Conservation (phyloP, 1,140 invertebrate genomes). For the Acromyrmex echinatior region DNA sequence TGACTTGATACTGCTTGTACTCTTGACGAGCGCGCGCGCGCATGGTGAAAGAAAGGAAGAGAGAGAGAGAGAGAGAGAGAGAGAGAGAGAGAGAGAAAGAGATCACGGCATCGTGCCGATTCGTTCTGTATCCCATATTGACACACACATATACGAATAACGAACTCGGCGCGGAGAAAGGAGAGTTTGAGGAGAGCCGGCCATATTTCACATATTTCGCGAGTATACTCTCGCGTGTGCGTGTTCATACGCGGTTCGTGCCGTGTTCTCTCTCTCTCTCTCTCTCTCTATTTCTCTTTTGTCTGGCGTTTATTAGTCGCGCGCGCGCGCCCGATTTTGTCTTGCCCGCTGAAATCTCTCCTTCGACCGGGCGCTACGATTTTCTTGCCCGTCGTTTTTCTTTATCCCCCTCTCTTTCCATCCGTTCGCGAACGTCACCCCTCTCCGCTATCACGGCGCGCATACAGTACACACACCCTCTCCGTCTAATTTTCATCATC, state of each 20-base stretch:
- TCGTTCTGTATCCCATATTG: too few species aligned
- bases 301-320: neutral
- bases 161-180: conserved; percentile 54
- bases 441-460: neutral
- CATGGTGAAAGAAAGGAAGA: neutral
- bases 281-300: neutral
- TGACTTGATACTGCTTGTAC: neutral
- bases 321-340: conserved; percentile 17
- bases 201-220: conserved; percentile 80
- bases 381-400: conserved; percentile 36
- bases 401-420: neutral
- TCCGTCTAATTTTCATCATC: conserved; percentile 28
- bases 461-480: conserved; percentile 30
- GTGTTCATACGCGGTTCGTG: conserved; percentile 9
- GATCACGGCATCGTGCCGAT: neutral
- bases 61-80: neutral
- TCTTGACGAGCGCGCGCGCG: neutral
- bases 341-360: conserved; percentile 8
- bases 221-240: conserved; percentile 39
- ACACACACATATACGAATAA: neutral
- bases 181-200: conserved; percentile 68
- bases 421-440: neutral
- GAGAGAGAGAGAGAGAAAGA: too few species aligned
- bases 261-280: neutral
- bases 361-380: neutral